Percentiles rank a stretch among this genome's conserved stretches.
Evolutionary conservation across 2,113 vertebrate species (phyloP).

Genomic region (Forbesichthys papilliferus): DNA sequence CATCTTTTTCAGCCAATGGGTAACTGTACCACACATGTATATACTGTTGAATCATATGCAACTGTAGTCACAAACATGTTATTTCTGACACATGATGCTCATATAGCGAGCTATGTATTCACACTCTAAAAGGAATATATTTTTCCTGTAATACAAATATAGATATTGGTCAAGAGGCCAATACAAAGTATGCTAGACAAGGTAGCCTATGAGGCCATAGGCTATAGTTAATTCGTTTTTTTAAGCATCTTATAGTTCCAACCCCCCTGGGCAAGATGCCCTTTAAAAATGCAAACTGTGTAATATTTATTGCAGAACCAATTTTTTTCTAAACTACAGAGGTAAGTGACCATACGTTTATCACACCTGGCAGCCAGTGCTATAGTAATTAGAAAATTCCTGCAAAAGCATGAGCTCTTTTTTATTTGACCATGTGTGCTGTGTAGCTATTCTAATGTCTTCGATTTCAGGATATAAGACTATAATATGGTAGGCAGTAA

Average conservation of each 20-base stretch:
- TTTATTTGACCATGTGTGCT: not conserved
- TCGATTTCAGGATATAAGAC: too few species aligned
- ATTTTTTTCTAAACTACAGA: conserved; percentile 7
- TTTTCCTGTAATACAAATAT: conserved; percentile 5
- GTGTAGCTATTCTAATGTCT: not conserved
- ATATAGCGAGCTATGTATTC: too few species aligned
- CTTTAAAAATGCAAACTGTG: conserved; percentile 43
- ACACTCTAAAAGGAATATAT: not conserved
- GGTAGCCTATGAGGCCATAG: conserved; percentile 28
- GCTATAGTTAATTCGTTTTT: conserved; percentile 41
- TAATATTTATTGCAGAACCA: conserved; percentile 26
- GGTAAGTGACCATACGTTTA: conserved; percentile 1
- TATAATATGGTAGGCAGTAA: not conserved
- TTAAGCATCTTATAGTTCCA: conserved; percentile 17
- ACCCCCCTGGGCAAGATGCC: conserved; percentile 26
- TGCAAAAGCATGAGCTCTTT: not conserved
- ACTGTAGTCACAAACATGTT: too few species aligned
- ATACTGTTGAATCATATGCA: too few species aligned
- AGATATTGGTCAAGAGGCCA: conserved; percentile 22
- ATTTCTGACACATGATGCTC: too few species aligned
- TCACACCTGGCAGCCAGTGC: not conserved
- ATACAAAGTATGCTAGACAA: conserved; percentile 23
- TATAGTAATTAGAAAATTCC: too few species aligned
- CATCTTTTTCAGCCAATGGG: too few species aligned
- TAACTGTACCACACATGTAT: too few species aligned